Evolutionary conservation across 2,113 vertebrate genomes (phyloP), one percentile per base, ranked within the genome.

Genomic region (Petrocephalus microphthalmus): DNA sequence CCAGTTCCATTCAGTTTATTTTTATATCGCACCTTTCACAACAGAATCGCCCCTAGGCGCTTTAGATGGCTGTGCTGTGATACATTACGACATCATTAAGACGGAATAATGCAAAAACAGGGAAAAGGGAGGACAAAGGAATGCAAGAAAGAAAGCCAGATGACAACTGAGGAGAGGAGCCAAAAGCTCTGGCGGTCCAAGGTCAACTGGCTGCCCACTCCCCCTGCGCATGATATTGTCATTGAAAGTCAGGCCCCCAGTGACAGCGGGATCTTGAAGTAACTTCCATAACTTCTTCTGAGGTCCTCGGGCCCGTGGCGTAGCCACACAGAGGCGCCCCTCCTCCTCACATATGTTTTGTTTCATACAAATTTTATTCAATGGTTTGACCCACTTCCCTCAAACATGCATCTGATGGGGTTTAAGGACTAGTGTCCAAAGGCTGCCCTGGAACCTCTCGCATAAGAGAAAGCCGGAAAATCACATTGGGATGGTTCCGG

Each of bases 381-480:
- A 64, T 90, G 92, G 86, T 92, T 92, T 92, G 94, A 94, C 93
- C 92, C 91, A 87, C 92, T 90, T 90, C 90, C 93, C 91, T 74
- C 89, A 89, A 89, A 91, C 74, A 25, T 92, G 92, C 90, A 88
- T 93, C 91, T 92, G 93, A 94, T 94, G 91, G 94, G 91, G 91
- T 92, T 92, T 90, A 93, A 94, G 93, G 92, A 90, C 87, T 91
- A 91, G 92, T 93, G 93, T 89, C 45, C 92, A 93, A 90, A 91
- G 13, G 92, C 90, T 87, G 88, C 89, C 92, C 91, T 89, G 0
- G 88, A 90, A 42, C 91, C 89, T 86, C 29, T 33, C 19, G 90
- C 83, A 42, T 51, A 71, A 71, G n/a, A 93, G 92, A 90, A 60
- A 15, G 25, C 52, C 89, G 89, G 67, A 78, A 84, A 64, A 45